Base-by-base conservation (phyloP, 2,888 invertebrate genomes). In the Pammene aurita region DNA sequence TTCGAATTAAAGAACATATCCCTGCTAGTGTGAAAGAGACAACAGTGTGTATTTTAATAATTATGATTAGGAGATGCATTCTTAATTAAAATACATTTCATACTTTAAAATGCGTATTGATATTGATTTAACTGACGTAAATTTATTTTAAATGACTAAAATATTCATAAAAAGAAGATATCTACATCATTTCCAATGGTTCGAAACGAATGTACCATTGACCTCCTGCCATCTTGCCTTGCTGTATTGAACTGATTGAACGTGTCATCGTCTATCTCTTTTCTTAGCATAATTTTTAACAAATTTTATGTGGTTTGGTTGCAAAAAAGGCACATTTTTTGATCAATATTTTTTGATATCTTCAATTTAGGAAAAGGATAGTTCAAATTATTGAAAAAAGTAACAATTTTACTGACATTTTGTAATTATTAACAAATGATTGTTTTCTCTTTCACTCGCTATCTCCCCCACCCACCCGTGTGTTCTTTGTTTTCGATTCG, bases 241-340 rank as follows among this genome's bases (percentile, higher is more conserved):
- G 62, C 42, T 16, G 69, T 69, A 69, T 69, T 69, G 69, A 69
- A 48, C 69, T 60, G 69, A 54, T 67, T 67, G 38, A 41, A 35
- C 57, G 71, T 75, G 81, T 75, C 42, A 58, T 84, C 74, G 79
- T 75, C 84, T 78, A 77, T 85, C 86, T 81, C 82, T 80, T 78
- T 86, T 75, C 13, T 67, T 46, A 44, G 10, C 5, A 42, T 5
- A 14, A 10, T 34, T 60, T 60, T 65, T 46, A 46, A 4, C 11
- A 34, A 4, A 7, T 48, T 44, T 60, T 41, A 7, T 10, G 13
- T 5, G 9, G 9, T 55, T 46, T 55, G 4, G 9, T 46, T 16
- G 11, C 7, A 2, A 16, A 34, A 26, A 34, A 9, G 10, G 14
- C n/a, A 26, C 1, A 63, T 54, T 26, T 38, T 11, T 44, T 18